These are phyloP conservation scores for Aricia agestis DNA, from an alignment of 1,140 invertebrate genomes.

Conservation along the genomic window DNA sequence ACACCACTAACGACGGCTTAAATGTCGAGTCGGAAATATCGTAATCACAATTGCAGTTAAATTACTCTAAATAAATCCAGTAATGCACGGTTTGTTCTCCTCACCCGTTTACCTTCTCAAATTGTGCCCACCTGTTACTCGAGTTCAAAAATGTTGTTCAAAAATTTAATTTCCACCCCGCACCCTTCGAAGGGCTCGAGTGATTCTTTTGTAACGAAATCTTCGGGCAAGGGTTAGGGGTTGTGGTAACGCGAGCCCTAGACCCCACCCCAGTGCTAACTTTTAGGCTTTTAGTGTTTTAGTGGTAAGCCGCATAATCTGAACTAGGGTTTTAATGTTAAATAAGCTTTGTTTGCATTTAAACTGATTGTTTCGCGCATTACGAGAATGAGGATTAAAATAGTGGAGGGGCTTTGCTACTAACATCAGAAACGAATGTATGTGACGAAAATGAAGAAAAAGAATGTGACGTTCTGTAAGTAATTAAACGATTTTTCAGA, in stretches of 20 bases:
- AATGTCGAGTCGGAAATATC: too few relatives aligned
- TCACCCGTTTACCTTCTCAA: background rate
- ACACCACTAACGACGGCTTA: too few relatives aligned
- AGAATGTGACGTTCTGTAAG: too few relatives aligned
- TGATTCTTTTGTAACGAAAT: slow-evolving; percentile 15
- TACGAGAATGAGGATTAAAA: too few relatives aligned
- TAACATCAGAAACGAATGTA: too few relatives aligned
- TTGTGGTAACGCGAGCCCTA: background rate
- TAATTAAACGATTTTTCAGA: too few relatives aligned
- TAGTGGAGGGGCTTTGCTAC: too few relatives aligned
- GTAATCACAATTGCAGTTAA: too few relatives aligned
- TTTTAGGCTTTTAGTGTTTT: slow-evolving; percentile 16
- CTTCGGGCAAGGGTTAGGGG: background rate
- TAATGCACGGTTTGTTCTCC: too few relatives aligned
- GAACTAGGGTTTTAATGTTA: background rate
- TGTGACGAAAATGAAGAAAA: too few relatives aligned
- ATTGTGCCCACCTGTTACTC: background rate
- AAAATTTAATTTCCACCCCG: background rate
- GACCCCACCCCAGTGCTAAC: background rate
- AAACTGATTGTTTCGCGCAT: background rate
- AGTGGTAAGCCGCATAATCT: background rate
- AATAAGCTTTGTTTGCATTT: background rate
- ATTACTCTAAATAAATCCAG: too few relatives aligned
- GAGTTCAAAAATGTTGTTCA: background rate
- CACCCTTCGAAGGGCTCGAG: background rate